phyloP scores from a whole-genome alignment of 2,888 invertebrate genomes.

The Eupithecia subfuscata region DNA sequence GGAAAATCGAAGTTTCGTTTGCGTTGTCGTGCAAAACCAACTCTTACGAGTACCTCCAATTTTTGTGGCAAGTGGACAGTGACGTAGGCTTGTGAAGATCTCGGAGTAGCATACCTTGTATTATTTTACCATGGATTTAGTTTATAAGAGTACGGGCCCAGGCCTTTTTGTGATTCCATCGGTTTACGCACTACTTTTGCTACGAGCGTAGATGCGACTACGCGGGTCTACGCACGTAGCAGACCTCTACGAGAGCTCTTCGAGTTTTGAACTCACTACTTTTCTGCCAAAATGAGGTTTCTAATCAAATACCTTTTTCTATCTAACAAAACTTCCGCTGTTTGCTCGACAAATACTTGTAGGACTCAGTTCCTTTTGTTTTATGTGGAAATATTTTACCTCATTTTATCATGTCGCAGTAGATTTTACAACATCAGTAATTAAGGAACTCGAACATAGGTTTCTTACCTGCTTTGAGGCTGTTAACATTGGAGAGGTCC shows the following conservation, averaged over 20 bases:
- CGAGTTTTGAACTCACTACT: constrained; percentile 9
- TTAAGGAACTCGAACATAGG: constrained; percentile 30
- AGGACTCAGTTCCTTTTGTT: neutral
- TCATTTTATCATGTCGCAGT: constrained; percentile 8
- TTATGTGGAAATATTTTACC: constrained; percentile 2
- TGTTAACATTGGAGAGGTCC: constrained; percentile 32
- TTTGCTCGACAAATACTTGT: constrained; percentile 4
- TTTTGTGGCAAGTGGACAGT: no score
- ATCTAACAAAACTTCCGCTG: constrained; percentile 7
- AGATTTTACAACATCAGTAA: constrained; percentile 24
- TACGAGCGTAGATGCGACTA: constrained; percentile 13
- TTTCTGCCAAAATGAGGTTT: neutral
- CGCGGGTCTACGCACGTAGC: constrained; percentile 17
- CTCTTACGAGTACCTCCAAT: no score
- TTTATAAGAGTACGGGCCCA: no score
- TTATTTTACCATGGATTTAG: no score
- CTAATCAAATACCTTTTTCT: constrained; percentile 5
- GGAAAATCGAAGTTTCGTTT: no score
- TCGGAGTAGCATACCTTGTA: no score
- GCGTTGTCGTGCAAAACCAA: no score
- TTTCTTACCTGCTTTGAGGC: constrained; percentile 29
- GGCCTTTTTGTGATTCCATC: neutral
- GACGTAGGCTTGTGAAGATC: no score
- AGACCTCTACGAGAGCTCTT: constrained; percentile 12
- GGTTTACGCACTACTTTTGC: neutral